Evolutionary conservation across 1,140 invertebrate species (phyloP), one percentile per base, ranked within the genome.

Genomic region (Pogonomyrmex barbatus): DNA sequence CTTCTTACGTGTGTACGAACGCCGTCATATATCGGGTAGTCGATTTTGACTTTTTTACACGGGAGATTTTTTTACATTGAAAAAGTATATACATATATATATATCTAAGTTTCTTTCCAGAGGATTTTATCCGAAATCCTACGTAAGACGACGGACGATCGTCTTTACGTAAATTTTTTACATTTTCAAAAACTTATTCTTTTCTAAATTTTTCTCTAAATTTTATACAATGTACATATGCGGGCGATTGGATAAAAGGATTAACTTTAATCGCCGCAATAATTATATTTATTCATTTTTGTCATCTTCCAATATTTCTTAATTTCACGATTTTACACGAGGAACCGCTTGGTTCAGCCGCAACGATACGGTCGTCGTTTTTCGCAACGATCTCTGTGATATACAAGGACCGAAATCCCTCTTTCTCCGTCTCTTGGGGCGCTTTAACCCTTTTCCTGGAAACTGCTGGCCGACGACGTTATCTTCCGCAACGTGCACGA

Each of bases 401-500:
- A 58, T 82, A 82, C 67, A 73, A 73, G 79, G 39, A 24, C 39
- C 54, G 24, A 68, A 56, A 86, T 65, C 45, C 47, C 42, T 36
- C 30, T 54, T 47, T 73, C 50, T 63, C 47, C 42, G 70, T 70
- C 71, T 54, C 71, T 60, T 65, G 62, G 33, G n/a, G 73, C 24
- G 36, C 52, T 60, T 50, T 68, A 70, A 85, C 70, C 63, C 56
- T 77, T 77, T 81, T 77, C 63, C 73, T 70, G 56, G 65, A 71
- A 65, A 86, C 67, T 86, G 36, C 62, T 68, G 65, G 52, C 63
- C 81, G 79, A 79, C 87, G 75, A 88, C 87, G 82, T 86, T 88
- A 86, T 88, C 85, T 88, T 87, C 78, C 84, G 52, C 47, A 68
- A 56, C 87, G 79, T 54, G 77, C 60, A 60, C 87, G 87, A 88